Evolutionary conservation across 1,140 invertebrate species (phyloP).

Genomic region (Ruditapes philippinarum): DNA sequence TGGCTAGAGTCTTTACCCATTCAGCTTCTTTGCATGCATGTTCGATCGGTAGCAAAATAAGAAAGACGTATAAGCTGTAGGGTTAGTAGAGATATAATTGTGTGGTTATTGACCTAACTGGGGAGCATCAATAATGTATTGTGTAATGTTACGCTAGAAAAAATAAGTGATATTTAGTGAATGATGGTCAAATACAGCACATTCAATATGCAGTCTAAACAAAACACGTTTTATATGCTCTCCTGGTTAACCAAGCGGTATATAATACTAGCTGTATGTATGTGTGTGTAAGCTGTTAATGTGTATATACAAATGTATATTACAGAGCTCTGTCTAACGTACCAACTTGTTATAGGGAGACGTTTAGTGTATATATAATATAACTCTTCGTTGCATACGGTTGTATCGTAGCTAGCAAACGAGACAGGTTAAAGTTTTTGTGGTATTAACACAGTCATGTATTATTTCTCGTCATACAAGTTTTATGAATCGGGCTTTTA

Average conservation of each 20-base stretch:
- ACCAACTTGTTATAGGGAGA: not conserved
- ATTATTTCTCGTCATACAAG: constrained; percentile 15
- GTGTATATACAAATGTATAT: not conserved
- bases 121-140: constrained; percentile 1
- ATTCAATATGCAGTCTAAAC: too few species aligned
- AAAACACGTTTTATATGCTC: too few species aligned
- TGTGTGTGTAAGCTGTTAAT: not conserved
- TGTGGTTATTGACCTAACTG: not conserved
- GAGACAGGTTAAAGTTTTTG: not conserved
- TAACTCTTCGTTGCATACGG: too few species aligned
- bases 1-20: too few species aligned
- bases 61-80: not conserved
- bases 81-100: not conserved
- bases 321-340: not conserved
- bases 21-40: not conserved
- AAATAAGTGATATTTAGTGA: too few species aligned
- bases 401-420: not conserved
- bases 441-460: constrained; percentile 14
- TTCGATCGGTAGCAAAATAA: not conserved
- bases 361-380: not conserved
- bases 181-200: too few species aligned
- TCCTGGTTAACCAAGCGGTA: too few species aligned
- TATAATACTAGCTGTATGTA: constrained; percentile 1
- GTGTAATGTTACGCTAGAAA: too few species aligned
- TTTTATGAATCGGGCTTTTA: constrained; percentile 49